Evolutionary conservation across 2,888 invertebrate species (phyloP).

Genomic region (Rhagonycha fulva): DNA sequence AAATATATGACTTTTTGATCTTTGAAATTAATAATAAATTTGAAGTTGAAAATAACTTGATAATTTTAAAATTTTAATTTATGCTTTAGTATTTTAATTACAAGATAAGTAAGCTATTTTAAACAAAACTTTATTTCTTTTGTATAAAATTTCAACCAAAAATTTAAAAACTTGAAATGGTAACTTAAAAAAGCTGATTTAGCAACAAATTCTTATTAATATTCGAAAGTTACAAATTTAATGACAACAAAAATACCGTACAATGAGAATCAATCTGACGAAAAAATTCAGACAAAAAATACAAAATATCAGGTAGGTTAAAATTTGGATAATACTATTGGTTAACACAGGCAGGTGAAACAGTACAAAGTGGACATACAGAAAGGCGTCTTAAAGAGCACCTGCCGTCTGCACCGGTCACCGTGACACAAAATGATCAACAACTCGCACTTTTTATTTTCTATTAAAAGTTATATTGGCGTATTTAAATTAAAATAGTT

Average conservation of each 20-base stretch:
- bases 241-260: slow-evolving; percentile 15
- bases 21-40: too few species aligned
- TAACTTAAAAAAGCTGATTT: not conserved
- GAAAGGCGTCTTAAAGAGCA: slow-evolving; percentile 26
- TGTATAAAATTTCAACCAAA: not conserved
- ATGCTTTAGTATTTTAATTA: not conserved
- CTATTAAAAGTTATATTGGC: not conserved
- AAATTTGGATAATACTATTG: slow-evolving; percentile 21
- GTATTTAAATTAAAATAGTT: not conserved
- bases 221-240: slow-evolving; percentile 16
- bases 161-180: not conserved
- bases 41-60: too few species aligned
- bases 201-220: slow-evolving; percentile 2
- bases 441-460: slow-evolving; percentile 14
- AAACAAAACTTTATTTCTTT: not conserved
- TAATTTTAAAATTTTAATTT: too few species aligned
- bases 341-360: slow-evolving; percentile 27
- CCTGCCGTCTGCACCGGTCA: slow-evolving; percentile 28
- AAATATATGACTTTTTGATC: too few species aligned
- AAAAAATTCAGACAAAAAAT: slow-evolving; percentile 9
- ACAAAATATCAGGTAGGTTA: slow-evolving; percentile 21
- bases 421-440: slow-evolving; percentile 25
- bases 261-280: slow-evolving; percentile 16
- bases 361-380: slow-evolving; percentile 28
- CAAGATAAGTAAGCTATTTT: not conserved